Conservation (phyloP, 2,888 invertebrate genomes). For the Automeris io region DNA sequence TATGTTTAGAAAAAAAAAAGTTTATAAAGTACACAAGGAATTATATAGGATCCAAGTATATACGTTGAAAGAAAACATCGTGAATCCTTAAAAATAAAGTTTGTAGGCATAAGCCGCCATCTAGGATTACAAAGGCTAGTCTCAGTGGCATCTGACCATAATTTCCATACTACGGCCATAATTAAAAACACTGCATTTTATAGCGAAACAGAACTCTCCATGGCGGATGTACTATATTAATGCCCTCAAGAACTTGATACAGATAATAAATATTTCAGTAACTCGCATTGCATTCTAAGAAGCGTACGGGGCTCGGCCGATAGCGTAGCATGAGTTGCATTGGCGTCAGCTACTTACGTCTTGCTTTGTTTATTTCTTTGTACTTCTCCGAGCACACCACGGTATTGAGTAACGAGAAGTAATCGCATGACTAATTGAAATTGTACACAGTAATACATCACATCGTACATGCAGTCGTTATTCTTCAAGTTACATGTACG, state of each 20-base stretch:
- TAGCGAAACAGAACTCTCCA: slow-evolving; percentile 37
- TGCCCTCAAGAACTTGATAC: slow-evolving; percentile 55
- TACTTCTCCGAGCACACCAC: slow-evolving; percentile 18
- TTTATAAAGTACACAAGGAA: too few species aligned
- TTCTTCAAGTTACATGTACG: slow-evolving; percentile 21
- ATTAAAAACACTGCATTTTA: slow-evolving; percentile 40
- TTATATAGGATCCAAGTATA: too few species aligned
- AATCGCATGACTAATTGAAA: slow-evolving; percentile 56
- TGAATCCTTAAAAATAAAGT: background rate
- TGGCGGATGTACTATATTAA: slow-evolving; percentile 38
- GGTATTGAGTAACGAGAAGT: slow-evolving; percentile 57
- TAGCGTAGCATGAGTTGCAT: slow-evolving; percentile 48
- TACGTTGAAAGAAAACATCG: background rate
- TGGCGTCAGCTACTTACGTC: slow-evolving; percentile 44
- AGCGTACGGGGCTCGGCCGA: slow-evolving; percentile 36
- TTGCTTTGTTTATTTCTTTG: slow-evolving; percentile 38
- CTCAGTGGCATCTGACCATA: slow-evolving; percentile 14
- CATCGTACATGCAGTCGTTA: slow-evolving; percentile 28
- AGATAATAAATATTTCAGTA: slow-evolving; percentile 65
- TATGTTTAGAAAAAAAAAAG: too few species aligned
- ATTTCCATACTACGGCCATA: slow-evolving; percentile 32
- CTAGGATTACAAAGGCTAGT: slow-evolving; percentile 1
- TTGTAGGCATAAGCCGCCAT: background rate
- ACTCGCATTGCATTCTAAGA: slow-evolving; percentile 65
- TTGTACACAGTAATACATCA: slow-evolving; percentile 41